Conservation (phyloP, 2,888 invertebrate genomes). For the Macrophya annulata region DNA sequence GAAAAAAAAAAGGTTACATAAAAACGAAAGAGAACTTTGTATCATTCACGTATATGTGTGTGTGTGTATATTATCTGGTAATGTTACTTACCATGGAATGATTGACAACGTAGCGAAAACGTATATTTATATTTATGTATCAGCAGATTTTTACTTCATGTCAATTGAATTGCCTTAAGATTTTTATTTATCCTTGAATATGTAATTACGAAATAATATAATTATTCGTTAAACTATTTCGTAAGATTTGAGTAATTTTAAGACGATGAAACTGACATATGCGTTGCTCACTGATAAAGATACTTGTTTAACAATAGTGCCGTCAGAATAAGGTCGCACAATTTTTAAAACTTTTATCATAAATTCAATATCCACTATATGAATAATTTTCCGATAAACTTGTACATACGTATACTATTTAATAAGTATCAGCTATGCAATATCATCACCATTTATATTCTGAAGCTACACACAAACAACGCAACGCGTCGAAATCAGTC, state of each 20-base stretch:
- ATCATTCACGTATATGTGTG: not conserved
- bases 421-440: not conserved
- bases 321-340: not conserved
- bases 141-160: not conserved
- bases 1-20: not conserved
- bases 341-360: not conserved
- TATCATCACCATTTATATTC: not conserved
- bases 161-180: not conserved
- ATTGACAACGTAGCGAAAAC: not conserved
- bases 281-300: slow-evolving; percentile 28
- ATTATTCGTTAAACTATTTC: not conserved
- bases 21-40: slow-evolving; percentile 16
- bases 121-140: not conserved
- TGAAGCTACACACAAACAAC: not conserved
- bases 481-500: slow-evolving; percentile 7
- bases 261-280: slow-evolving; percentile 13
- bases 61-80: not conserved
- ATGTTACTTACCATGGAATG: slow-evolving; percentile 37
- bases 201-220: not conserved
- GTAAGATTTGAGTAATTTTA: not conserved
- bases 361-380: not conserved
- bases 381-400: not conserved
- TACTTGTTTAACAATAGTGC: not conserved
- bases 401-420: not conserved
- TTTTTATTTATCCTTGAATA: not conserved